Conservation (phyloP, 1,140 invertebrate genomes). For the Pseudomyrmex cubaensis region DNA sequence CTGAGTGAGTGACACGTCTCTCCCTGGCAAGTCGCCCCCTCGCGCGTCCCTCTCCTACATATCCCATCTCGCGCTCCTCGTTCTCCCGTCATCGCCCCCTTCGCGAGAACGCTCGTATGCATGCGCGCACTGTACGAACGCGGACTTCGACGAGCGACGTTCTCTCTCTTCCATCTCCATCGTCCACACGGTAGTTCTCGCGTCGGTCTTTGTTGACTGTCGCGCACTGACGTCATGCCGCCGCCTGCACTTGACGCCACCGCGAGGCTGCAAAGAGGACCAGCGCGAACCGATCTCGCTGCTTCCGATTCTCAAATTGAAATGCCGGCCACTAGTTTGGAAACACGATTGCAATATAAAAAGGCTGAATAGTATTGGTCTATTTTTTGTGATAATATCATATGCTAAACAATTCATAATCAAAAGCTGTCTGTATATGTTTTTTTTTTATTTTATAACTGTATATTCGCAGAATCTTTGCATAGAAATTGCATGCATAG, state of each 20-base stretch:
- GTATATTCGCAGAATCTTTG: neutral
- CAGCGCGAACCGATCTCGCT: conserved; percentile 43
- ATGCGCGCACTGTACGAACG: conserved; percentile 1
- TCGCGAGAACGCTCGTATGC: neutral
- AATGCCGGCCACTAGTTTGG: conserved; percentile 24
- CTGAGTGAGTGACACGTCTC: conserved; percentile 83
- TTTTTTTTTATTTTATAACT: neutral
- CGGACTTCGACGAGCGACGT: conserved; percentile 45
- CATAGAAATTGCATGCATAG: neutral
- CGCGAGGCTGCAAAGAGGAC: conserved; percentile 66
- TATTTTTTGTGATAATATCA: no score
- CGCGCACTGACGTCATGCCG: conserved; percentile 76
- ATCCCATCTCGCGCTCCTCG: conserved; percentile 49
- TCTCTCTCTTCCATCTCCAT: conserved; percentile 59
- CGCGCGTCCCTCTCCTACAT: conserved; percentile 23
- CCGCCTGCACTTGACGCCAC: conserved; percentile 79
- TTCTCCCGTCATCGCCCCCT: conserved; percentile 13
- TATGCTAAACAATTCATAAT: no score
- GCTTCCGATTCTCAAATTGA: conserved; percentile 44
- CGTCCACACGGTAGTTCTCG: conserved; percentile 59
- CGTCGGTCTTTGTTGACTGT: conserved; percentile 78
- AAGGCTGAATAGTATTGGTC: neutral
- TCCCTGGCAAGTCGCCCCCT: conserved; percentile 62
- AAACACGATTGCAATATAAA: neutral
- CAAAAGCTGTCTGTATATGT: no score